Conservation (phyloP, 2,888 invertebrate genomes). For the Pristionchus exspectatus region DNA sequence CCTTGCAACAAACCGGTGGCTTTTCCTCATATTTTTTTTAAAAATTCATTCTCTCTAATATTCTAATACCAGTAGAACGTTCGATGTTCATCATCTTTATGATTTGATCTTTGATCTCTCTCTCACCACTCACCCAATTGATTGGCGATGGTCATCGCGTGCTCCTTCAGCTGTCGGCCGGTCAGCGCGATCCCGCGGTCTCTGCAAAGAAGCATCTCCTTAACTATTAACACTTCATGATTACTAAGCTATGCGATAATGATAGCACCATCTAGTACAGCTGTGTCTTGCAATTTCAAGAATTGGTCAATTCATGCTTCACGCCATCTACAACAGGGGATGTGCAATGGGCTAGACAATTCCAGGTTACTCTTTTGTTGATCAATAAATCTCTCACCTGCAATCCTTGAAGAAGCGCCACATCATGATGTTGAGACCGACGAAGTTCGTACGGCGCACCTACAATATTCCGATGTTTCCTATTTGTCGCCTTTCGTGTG, state of each 20-base stretch:
- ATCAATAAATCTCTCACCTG: constrained; percentile 54
- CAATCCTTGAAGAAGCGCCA: constrained; percentile 67
- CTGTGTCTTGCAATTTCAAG: too few species aligned
- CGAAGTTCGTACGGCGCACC: constrained; percentile 63
- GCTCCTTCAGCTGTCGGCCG: constrained; percentile 66
- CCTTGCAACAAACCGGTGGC: too few species aligned
- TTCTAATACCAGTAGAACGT: background rate
- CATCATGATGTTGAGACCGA: constrained; percentile 65
- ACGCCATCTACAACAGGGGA: background rate
- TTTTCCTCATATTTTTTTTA: too few species aligned
- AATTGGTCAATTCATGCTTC: background rate
- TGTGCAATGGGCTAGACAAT: background rate
- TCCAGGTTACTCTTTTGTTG: too few species aligned
- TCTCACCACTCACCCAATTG: constrained; percentile 61
- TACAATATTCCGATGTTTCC: constrained; percentile 43
- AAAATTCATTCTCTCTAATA: background rate
- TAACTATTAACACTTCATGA: too few species aligned
- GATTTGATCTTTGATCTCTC: background rate
- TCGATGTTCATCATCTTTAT: too few species aligned
- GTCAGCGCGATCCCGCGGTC: constrained; percentile 59
- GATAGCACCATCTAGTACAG: too few species aligned
- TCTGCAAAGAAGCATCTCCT: background rate
- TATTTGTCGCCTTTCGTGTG: background rate
- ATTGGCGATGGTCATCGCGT: constrained; percentile 64
- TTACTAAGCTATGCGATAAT: too few species aligned